Evolutionary conservation across 2,888 invertebrate genomes (phyloP), one percentile per base, ranked within the genome.

Genomic region (Caenorhabditis macrosperma): DNA sequence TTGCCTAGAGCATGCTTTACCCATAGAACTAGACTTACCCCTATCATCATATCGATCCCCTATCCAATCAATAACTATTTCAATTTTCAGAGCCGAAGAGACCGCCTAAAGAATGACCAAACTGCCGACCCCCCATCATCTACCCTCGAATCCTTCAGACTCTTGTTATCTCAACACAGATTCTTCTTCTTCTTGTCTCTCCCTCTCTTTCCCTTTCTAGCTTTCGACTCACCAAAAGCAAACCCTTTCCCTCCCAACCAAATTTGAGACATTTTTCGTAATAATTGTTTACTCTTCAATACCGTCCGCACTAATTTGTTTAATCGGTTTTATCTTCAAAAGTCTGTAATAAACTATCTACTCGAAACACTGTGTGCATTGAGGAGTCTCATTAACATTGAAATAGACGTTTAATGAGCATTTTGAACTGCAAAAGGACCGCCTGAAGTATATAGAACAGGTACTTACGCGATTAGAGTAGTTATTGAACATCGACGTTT

Each of bases 71-170:
- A n/a, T n/a, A n/a, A n/a, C n/a, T n/a, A n/a, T 5, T 17, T 28
- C 10, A 9, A n/a, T 63, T 78, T 78, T 68, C 78, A 78, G 78
- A 28, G 68, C 72, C 54, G 78, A 78, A 30, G 78, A 78, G 44
- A 35, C 74, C 52, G 74, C 71, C 52, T 71, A 77, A 77, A 57
- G 54, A 22, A 50, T 33, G 12, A 20, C 75, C 66, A 54, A 44
- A 63, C 64, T 64, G 63, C 72, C 64, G 30, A 6, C 20, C 20
- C 2, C 17, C 38, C 20, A 48, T 20, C n/a, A 28, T 57, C 35
- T 28, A 46, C 52, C 48, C 54, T 41, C 52, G 28, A 26, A 38
- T 38, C 46, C 41, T 57, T 33, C 54, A 54, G 54, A 52, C 54
- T 46, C 57, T 30, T 28, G 33, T 52, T 54, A 41, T 38, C 68